phyloP scores from a whole-genome alignment of 2,797 vertebrate genomes.

The Chaunax sp. region DNA sequence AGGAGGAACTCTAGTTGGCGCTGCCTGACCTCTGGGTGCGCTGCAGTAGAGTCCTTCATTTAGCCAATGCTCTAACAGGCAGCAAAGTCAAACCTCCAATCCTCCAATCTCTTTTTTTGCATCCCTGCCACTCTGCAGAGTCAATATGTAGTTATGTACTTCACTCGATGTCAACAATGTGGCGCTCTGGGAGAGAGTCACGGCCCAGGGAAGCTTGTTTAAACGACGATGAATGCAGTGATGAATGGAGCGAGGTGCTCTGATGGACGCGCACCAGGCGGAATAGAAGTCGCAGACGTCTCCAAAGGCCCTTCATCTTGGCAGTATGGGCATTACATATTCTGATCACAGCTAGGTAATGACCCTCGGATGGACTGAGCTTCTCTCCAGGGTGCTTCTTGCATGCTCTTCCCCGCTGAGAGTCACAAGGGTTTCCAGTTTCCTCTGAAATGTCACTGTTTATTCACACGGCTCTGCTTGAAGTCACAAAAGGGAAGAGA shows the following conservation, averaged over 20 bases:
- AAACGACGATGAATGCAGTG: slow-evolving; percentile 58
- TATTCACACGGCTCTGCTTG: slow-evolving; percentile 32
- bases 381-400: slow-evolving; percentile 38
- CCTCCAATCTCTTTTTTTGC: slow-evolving; percentile 24
- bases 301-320: slow-evolving; percentile 66
- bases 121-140: slow-evolving; percentile 34
- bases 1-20: slow-evolving; percentile 37
- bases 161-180: slow-evolving; percentile 55
- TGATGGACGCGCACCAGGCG: slow-evolving; percentile 45
- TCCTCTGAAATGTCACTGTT: slow-evolving; percentile 58
- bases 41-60: slow-evolving; percentile 55
- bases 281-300: slow-evolving; percentile 33
- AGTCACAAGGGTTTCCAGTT: slow-evolving; percentile 37
- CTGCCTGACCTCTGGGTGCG: background rate
- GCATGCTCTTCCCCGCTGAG: slow-evolving; percentile 22
- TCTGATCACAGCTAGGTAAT: slow-evolving; percentile 67
- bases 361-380: slow-evolving; percentile 67
- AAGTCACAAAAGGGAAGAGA: slow-evolving; percentile 40
- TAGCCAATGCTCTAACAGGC: slow-evolving; percentile 39
- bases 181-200: slow-evolving; percentile 42
- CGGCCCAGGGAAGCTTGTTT: slow-evolving; percentile 56
- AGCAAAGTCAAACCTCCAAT: slow-evolving; percentile 60
- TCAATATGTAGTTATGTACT: slow-evolving; percentile 73
- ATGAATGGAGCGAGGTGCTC: slow-evolving; percentile 43
- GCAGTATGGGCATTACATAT: slow-evolving; percentile 56